A percentile compares a stretch with the other conserved stretches of the same genome.
phyloP scores from a whole-genome alignment of 2,888 invertebrate species.

The Drosophila histrio region DNA sequence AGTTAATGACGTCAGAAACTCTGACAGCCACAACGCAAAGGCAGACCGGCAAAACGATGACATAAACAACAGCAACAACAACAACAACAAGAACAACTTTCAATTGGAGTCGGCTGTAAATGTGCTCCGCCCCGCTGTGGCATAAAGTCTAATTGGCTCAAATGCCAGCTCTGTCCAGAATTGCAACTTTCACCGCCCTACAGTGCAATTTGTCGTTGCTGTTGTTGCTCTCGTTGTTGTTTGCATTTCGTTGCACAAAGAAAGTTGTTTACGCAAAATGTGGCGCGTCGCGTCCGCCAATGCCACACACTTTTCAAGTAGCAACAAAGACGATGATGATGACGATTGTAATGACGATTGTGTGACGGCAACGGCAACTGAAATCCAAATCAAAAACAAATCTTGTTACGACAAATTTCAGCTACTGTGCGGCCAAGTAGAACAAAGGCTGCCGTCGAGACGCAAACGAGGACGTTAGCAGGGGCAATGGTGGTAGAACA shows the following conservation, averaged over 20 bases:
- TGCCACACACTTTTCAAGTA: constrained; percentile 45
- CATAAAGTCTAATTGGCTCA: constrained; percentile 67
- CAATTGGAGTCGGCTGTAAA: neutral
- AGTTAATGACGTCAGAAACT: constrained; percentile 13
- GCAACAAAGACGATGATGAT: constrained; percentile 8
- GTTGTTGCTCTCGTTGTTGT: constrained; percentile 11
- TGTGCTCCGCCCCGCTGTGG: constrained; percentile 36
- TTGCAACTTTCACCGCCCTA: constrained; percentile 34
- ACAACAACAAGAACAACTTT: neutral
- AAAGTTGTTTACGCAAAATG: constrained; percentile 69
- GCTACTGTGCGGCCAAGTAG: constrained; percentile 69
- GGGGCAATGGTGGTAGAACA: neutral
- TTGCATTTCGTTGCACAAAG: constrained; percentile 62
- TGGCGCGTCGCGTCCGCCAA: constrained; percentile 45
- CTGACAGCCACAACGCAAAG: constrained; percentile 8
- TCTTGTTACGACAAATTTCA: constrained; percentile 72
- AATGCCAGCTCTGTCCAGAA: constrained; percentile 37
- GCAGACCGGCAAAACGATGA: neutral
- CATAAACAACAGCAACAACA: neutral
- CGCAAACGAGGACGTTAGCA: constrained; percentile 10
- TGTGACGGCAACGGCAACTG: neutral
- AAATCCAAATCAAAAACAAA: constrained; percentile 69
- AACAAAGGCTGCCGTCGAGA: constrained; percentile 64
- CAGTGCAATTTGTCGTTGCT: constrained; percentile 14
- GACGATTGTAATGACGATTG: neutral